phyloP scores from a whole-genome alignment of 2,888 invertebrate species.

The Eugnorisma glareosa region DNA sequence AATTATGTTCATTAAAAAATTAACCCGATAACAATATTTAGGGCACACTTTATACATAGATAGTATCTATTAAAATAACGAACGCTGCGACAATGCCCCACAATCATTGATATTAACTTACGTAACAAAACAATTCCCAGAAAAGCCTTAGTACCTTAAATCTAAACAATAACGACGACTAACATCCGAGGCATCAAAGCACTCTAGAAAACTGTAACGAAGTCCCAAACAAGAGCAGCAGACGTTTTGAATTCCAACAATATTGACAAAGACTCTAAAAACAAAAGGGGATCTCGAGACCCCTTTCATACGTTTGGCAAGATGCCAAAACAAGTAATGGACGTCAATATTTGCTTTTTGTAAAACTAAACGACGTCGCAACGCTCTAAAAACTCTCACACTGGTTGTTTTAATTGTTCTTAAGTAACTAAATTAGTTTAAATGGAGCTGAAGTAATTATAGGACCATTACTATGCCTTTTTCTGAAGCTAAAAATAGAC shows the following conservation, averaged over 20 bases:
- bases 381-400: conserved; percentile 54
- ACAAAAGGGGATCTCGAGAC: conserved; percentile 73
- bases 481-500: neutral
- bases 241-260: conserved; percentile 70
- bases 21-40: neutral
- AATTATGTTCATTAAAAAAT: neutral
- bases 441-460: conserved; percentile 19
- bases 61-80: neutral
- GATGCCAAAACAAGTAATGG: conserved; percentile 65
- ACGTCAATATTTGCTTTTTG: conserved; percentile 65
- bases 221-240: conserved; percentile 63
- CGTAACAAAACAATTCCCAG: neutral
- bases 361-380: conserved; percentile 62
- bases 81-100: neutral
- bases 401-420: conserved; percentile 51
- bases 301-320: conserved; percentile 77
- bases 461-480: conserved; percentile 1
- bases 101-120: neutral
- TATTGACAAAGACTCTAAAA: conserved; percentile 72
- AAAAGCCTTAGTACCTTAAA: neutral
- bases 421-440: conserved; percentile 35
- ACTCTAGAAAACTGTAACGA: conserved; percentile 67
- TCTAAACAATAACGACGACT: conserved; percentile 3
- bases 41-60: neutral
- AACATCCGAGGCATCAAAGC: conserved; percentile 28